Base-by-base conservation (phyloP, 92 coral and sea anemone species). In the Nematostella vectensis region DNA sequence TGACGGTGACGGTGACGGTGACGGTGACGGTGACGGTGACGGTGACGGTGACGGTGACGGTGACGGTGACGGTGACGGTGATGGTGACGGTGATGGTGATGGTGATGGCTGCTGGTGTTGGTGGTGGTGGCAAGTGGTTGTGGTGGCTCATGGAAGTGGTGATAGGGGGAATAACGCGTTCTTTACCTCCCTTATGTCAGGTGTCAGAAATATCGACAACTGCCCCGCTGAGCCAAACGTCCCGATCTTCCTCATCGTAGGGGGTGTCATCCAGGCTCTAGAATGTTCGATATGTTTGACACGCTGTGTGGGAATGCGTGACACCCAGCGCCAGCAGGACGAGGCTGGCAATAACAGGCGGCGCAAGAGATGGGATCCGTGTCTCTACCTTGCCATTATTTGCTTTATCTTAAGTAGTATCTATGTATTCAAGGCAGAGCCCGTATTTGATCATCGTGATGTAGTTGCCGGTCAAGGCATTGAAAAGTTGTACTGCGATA, bases 221-320 rank as follows among this genome's bases (percentile, higher is more conserved):
- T 58, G 63, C 20, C 63, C 63, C 19, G 20, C 28, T 50, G 49
- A 58, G 51, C 63, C 63, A 11, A 36, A 30, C 13, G 40, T 58
- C n/a, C 63, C 63, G 6, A 28, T 58, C 27, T 39, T 58, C 17
- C 63, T 58, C 0, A 58, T 39, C 36, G 15, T 58, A 21, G 63
- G 50, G 15, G 63, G 63, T 1, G 24, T 58, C 27, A 27, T 58
- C 25, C 63, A 58, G 13, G 6, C 33, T 9, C 27, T 58, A 13
- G 63, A 58, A 39, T 58, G 63, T 25, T 12, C 23, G 0, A 27
- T 26, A 22, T 25, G 63, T 12, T 22, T 58, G 13, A 13, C 47
- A 19, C 25, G 63, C 31, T 33, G 47, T 15, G 17, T 33, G 17
- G 25, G 33, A 29, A 39, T 16, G 8, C 28, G 49, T 13, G 50